Conservation (phyloP, 2,888 invertebrate species). For the Acleris holmiana region DNA sequence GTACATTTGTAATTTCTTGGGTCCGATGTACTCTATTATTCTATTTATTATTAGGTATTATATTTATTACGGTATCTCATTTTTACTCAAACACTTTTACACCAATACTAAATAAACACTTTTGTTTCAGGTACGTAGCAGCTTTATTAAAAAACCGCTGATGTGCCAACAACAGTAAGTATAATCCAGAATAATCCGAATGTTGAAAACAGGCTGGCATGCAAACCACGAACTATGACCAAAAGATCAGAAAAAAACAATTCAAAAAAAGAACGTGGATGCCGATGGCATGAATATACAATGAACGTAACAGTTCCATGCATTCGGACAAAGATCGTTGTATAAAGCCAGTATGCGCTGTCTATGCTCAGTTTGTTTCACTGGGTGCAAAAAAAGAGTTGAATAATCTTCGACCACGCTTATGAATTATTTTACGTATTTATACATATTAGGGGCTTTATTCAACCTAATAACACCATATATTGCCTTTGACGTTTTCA, state of each 20-base stretch:
- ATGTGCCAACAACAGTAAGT: neutral
- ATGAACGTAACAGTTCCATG: constrained; percentile 51
- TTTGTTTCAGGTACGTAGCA: constrained; percentile 26
- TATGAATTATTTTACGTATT: too few relatives aligned
- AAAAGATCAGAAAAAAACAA: constrained; percentile 15
- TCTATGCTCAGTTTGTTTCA: constrained; percentile 15
- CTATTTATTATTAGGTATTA: too few relatives aligned
- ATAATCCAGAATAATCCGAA: constrained; percentile 17
- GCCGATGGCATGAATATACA: constrained; percentile 58
- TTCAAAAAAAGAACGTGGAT: constrained; percentile 12
- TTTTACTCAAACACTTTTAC: too few relatives aligned
- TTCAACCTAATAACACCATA: too few relatives aligned
- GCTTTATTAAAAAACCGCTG: neutral
- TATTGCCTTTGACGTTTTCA: too few relatives aligned
- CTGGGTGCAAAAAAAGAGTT: constrained; percentile 40
- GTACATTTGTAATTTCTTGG: too few relatives aligned
- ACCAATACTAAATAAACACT: neutral
- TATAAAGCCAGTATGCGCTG: constrained; percentile 42
- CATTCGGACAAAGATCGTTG: constrained; percentile 47
- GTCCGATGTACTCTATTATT: too few relatives aligned
- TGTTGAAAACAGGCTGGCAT: constrained; percentile 6
- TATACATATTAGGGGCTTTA: too few relatives aligned
- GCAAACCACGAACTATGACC: constrained; percentile 8
- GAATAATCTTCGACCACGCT: neutral
- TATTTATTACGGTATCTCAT: too few relatives aligned